A percentile compares a stretch with the other conserved stretches of the same genome.
These are phyloP conservation scores for Epizoanthus stellaris DNA, from an alignment of 92 coral and sea anemone genomes.

Conservation along the genomic window DNA sequence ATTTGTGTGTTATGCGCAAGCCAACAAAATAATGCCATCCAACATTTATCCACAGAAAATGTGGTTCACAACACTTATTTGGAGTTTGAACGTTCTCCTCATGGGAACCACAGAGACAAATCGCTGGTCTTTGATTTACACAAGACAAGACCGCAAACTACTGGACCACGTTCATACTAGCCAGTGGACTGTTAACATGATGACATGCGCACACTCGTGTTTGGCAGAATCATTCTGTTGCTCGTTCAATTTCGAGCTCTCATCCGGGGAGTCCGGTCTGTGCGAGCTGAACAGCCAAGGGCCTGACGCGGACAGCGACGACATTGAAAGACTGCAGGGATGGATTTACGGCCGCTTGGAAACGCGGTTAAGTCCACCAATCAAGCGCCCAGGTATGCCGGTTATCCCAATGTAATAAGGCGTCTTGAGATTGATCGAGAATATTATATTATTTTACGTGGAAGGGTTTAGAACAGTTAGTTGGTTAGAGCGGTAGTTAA, in stretches of 20 bases:
- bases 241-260: slow-evolving; percentile 15
- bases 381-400: not conserved
- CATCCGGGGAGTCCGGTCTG: not conserved
- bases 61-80: not conserved
- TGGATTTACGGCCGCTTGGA: slow-evolving; percentile 30
- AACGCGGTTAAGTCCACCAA: not conserved
- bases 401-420: too few relatives aligned
- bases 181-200: slow-evolving; percentile 12
- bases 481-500: too few relatives aligned
- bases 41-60: not conserved
- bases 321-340: not conserved
- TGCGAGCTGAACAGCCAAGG: slow-evolving; percentile 29
- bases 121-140: slow-evolving; percentile 10
- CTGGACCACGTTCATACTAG: not conserved
- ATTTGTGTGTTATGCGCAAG: too few relatives aligned
- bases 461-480: too few relatives aligned
- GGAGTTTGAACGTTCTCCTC: not conserved
- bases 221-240: slow-evolving; percentile 17
- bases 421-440: too few relatives aligned
- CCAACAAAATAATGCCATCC: too few relatives aligned
- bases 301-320: not conserved
- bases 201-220: slow-evolving; percentile 33
- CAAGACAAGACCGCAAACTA: slow-evolving; percentile 2
- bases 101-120: not conserved
- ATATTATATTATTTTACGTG: too few relatives aligned